phyloP scores from a whole-genome alignment of 2,113 vertebrate species.

The Ondatra zibethicus region DNA sequence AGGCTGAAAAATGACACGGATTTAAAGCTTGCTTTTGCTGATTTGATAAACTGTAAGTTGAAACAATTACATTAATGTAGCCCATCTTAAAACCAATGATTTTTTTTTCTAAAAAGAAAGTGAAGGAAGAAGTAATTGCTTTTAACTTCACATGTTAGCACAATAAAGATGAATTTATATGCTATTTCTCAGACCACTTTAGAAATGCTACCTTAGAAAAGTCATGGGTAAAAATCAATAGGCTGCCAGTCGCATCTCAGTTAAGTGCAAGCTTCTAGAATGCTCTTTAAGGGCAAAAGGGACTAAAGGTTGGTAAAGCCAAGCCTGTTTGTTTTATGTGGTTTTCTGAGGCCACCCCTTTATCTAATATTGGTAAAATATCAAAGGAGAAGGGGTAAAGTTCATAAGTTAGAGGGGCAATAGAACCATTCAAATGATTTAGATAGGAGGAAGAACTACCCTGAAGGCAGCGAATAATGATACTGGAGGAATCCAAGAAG shows the following conservation, averaged over 20 bases:
- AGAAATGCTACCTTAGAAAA: neutral
- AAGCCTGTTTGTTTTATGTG: neutral
- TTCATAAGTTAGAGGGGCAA: constrained; percentile 30
- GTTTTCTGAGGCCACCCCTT: neutral
- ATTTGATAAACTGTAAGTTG: constrained; percentile 81
- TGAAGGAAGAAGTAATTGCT: constrained; percentile 11
- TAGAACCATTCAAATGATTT: neutral
- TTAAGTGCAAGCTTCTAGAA: neutral
- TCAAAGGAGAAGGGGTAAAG: constrained; percentile 3
- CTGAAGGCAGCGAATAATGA: neutral
- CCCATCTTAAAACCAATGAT: constrained; percentile 49
- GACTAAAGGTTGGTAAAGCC: neutral
- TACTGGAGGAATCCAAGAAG: neutral
- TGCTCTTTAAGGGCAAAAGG: neutral
- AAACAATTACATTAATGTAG: constrained; percentile 79
- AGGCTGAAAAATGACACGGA: constrained; percentile 80
- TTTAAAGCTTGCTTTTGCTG: constrained; percentile 80
- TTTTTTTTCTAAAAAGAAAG: constrained; percentile 47
- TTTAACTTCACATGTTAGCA: constrained; percentile 38
- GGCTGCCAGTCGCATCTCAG: neutral
- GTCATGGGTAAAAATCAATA: neutral
- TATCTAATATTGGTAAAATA: constrained; percentile 31
- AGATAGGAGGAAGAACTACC: neutral
- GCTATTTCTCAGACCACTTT: neutral
- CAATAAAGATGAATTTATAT: constrained; percentile 5